Base-by-base conservation (phyloP, 2,888 invertebrate genomes). In the Leptogaster cylindrica region DNA sequence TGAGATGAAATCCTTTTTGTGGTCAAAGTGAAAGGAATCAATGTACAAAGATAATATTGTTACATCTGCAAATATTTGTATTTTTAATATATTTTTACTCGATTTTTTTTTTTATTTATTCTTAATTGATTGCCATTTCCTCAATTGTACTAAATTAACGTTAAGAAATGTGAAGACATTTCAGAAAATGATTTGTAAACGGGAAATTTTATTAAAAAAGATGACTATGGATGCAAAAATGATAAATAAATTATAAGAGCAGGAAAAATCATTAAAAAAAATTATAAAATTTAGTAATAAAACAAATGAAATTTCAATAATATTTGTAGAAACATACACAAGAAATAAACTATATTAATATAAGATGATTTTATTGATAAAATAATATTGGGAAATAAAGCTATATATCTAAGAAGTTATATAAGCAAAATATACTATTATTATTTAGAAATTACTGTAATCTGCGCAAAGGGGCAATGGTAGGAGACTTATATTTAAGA, bases 281-380 rank as follows among this genome's bases (percentile, higher is more conserved):
- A n/a, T 39, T 27, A 39, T 39, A 58, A 58, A 58, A 39, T 14
- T 52, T 52, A 52, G 52, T 52, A 58, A 58, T 58, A 41, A 41
- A 58, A 58, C 58, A 58, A 58, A 58, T 58, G 39, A 58, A 58
- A 58, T 58, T 58, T 58, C 58, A 58, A 58, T 58, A 58, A 58
- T 58, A 58, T 58, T 58, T 58, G 58, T 58, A 58, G 58, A 58
- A 58, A 58, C 25, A 41, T 58, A 58, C 25, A 58, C 39, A 58
- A 20, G 33, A 58, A 58, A 58, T 58, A 46, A 46, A 58, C 58
- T 58, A 58, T 58, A 58, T 58, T 58, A 39, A 58, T 39, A 31
- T 39, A 58, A 58, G 36, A 58, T 25, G 58, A 39, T 58, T 58
- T 58, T 58, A 58, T 58, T 58, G 58, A 58, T 58, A 39, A 58